Conservation (phyloP, 2,888 invertebrate species). For the Drosophila limbata region DNA sequence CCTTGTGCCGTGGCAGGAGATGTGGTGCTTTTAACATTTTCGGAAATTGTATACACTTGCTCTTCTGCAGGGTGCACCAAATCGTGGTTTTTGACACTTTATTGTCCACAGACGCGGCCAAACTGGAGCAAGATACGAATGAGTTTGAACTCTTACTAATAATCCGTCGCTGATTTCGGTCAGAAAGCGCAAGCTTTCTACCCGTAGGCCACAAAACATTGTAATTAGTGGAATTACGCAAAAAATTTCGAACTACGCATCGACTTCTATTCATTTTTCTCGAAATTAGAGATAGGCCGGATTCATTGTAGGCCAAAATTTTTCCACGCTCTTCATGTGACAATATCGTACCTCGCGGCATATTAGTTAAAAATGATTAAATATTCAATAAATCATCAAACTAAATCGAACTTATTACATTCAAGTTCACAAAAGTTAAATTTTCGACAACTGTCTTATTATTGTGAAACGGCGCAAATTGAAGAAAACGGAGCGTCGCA, state of each 20-base stretch:
- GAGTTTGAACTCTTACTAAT: neutral
- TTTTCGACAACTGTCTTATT: slow-evolving; percentile 3
- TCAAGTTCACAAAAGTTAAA: neutral
- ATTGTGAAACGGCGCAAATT: slow-evolving; percentile 5
- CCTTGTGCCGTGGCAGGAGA: neutral
- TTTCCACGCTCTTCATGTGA: slow-evolving; percentile 8
- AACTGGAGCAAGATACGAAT: neutral
- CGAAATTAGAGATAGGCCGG: neutral
- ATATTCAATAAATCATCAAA: slow-evolving; percentile 5
- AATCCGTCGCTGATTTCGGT: neutral
- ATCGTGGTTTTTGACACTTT: neutral
- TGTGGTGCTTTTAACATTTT: slow-evolving; percentile 3
- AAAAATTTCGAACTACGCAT: slow-evolving; percentile 10
- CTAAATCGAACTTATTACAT: neutral
- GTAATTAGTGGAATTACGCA: slow-evolving; percentile 1
- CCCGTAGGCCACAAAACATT: neutral
- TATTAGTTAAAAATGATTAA: slow-evolving; percentile 10
- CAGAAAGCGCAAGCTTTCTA: neutral
- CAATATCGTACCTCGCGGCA: slow-evolving; percentile 4
- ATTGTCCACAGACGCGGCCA: neutral
- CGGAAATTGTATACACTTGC: neutral
- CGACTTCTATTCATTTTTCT: slow-evolving; percentile 8
- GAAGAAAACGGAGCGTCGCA: neutral
- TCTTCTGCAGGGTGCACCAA: neutral
- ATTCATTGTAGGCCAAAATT: slow-evolving; percentile 1